Conservation (phyloP, 2,113 vertebrate species). For the Poeciliopsis retropinna region DNA sequence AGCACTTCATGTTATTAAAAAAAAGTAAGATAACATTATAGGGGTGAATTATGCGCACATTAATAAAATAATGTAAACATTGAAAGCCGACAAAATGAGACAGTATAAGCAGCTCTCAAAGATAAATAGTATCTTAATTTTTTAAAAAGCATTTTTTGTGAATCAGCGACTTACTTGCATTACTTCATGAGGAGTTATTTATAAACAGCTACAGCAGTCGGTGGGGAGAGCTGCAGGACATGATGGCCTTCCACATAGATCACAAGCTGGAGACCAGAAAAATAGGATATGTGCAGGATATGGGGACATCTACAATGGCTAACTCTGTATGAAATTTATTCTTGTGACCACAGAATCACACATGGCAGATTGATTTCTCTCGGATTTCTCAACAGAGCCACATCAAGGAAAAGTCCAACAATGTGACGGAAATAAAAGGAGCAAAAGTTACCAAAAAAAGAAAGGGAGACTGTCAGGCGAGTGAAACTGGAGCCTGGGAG, state of each 20-base stretch:
- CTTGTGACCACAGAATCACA: slow-evolving; percentile 53
- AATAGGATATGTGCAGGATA: slow-evolving; percentile 60
- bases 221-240: slow-evolving; percentile 45
- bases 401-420: slow-evolving; percentile 42
- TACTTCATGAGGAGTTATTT: slow-evolving; percentile 36
- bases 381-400: slow-evolving; percentile 45
- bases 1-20: slow-evolving; percentile 54
- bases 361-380: slow-evolving; percentile 55
- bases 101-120: slow-evolving; percentile 32
- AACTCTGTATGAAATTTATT: slow-evolving; percentile 44
- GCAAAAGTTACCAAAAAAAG: slow-evolving; percentile 2
- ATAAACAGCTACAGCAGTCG: slow-evolving; percentile 44
- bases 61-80: slow-evolving; percentile 4
- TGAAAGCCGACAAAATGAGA: slow-evolving; percentile 39
- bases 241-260: slow-evolving; percentile 43
- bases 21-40: slow-evolving; percentile 9
- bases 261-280: slow-evolving; percentile 36
- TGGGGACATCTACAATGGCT: slow-evolving; percentile 46
- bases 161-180: slow-evolving; percentile 20
- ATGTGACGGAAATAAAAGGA: slow-evolving; percentile 11
- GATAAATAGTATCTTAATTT: slow-evolving; percentile 45
- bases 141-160: slow-evolving; percentile 46
- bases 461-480: slow-evolving; percentile 10
- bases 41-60: slow-evolving; percentile 14
- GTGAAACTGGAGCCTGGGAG: slow-evolving; percentile 26